Evolutionary conservation across 2,888 invertebrate species (phyloP).

Genomic region (Bellardia bayeri): DNA sequence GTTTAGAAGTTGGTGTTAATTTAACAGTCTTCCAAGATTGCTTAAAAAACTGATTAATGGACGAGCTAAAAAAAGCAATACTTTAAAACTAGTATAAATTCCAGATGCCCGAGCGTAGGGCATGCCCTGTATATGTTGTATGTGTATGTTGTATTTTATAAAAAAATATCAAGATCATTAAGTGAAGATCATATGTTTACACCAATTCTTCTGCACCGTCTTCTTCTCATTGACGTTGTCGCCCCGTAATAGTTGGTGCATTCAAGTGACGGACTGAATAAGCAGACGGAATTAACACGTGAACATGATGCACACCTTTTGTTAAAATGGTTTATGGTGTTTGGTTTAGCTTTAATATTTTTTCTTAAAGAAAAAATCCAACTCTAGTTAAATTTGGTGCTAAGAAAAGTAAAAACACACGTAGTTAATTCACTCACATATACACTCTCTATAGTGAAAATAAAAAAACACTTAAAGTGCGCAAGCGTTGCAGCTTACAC

Average conservation of each 20-base stretch:
- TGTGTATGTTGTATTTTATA: slow-evolving; percentile 26
- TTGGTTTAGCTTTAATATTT: neutral
- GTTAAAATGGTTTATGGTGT: slow-evolving; percentile 34
- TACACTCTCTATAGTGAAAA: neutral
- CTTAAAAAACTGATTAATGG: too few species aligned
- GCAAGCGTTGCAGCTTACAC: neutral
- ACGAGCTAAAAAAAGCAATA: too few species aligned
- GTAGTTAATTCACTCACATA: slow-evolving; percentile 11
- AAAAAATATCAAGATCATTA: slow-evolving; percentile 63
- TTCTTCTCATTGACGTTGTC: neutral
- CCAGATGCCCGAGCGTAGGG: neutral
- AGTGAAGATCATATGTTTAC: slow-evolving; percentile 60
- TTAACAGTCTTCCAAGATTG: too few species aligned
- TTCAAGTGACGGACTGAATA: slow-evolving; percentile 18
- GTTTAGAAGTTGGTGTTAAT: too few species aligned
- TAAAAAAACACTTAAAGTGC: slow-evolving; percentile 11
- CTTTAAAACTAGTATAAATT: too few species aligned
- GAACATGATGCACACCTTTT: slow-evolving; percentile 66
- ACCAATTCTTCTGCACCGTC: slow-evolving; percentile 25
- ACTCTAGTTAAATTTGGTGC: slow-evolving; percentile 61
- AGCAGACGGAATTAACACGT: slow-evolving; percentile 67
- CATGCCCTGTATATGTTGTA: neutral
- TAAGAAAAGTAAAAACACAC: slow-evolving; percentile 56
- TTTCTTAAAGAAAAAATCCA: neutral
- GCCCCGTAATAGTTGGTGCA: neutral